Percentiles rank a stretch among this genome's conserved stretches.
phyloP scores from a whole-genome alignment of 2,888 invertebrate species.

The Dolichopus griseipennis region DNA sequence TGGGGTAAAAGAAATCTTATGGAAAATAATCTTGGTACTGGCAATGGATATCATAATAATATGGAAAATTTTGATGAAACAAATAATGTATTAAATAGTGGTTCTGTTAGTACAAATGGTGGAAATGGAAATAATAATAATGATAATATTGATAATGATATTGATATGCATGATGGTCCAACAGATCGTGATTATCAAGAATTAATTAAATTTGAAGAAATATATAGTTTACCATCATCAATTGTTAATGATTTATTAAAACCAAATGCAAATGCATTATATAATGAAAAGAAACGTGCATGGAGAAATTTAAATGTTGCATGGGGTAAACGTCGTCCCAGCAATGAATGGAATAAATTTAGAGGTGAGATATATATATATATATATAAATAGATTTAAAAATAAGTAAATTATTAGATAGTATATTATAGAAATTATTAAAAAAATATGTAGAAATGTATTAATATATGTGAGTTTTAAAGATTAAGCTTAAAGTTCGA shows the following conservation, averaged over 20 bases:
- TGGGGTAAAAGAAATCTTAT: slow-evolving; percentile 56
- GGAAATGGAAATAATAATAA: slow-evolving; percentile 15
- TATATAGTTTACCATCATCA: neutral
- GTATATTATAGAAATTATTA: neutral
- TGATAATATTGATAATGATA: slow-evolving; percentile 17
- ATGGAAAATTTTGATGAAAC: slow-evolving; percentile 24
- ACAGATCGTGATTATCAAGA: neutral
- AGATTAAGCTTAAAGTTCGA: too few species aligned
- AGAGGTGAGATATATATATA: slow-evolving; percentile 39
- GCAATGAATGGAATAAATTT: slow-evolving; percentile 49
- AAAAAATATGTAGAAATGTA: too few species aligned
- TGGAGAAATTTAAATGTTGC: slow-evolving; percentile 64
- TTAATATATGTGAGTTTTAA: too few species aligned
- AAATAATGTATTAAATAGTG: slow-evolving; percentile 23
- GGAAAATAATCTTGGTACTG: slow-evolving; percentile 27
- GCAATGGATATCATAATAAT: slow-evolving; percentile 18
- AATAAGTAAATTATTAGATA: neutral
- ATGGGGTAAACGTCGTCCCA: slow-evolving; percentile 62
- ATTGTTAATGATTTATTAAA: neutral
- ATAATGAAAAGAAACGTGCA: slow-evolving; percentile 50
- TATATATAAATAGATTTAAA: neutral
- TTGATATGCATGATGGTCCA: slow-evolving; percentile 5
- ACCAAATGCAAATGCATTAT: slow-evolving; percentile 7
- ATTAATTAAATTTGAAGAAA: slow-evolving; percentile 11
- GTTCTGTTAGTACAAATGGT: slow-evolving; percentile 15